Conservation (phyloP, 1,140 invertebrate species). For the Ostrea edulis region DNA sequence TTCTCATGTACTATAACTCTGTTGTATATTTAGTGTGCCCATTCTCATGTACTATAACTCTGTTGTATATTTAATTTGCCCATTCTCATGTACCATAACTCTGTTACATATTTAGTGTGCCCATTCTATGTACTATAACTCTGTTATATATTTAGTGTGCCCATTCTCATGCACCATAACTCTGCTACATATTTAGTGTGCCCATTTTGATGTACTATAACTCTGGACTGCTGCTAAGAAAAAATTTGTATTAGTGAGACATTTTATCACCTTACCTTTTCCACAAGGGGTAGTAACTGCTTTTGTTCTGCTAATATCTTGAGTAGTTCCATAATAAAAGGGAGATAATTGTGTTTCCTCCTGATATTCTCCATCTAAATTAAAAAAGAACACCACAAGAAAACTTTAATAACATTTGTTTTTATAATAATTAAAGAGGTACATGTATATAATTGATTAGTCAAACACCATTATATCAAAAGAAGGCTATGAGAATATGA, state of each 20-base stretch:
- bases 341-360: conserved; percentile 97
- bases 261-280: conserved; percentile 69
- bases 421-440: too few relatives aligned
- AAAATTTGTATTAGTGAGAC: too few relatives aligned
- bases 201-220: background rate
- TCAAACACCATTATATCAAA: too few relatives aligned
- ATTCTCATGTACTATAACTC: too few relatives aligned
- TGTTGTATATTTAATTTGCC: too few relatives aligned
- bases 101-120: background rate
- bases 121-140: background rate
- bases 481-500: too few relatives aligned
- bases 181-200: background rate
- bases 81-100: too few relatives aligned
- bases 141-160: background rate
- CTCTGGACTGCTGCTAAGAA: too few relatives aligned
- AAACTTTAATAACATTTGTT: background rate
- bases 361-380: conserved; percentile 91
- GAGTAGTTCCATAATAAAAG: conserved; percentile 96
- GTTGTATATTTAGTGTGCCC: too few relatives aligned
- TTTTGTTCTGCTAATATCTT: conserved; percentile 96
- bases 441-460: too few relatives aligned
- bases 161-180: background rate
- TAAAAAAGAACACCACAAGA: background rate
- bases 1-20: too few relatives aligned
- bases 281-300: conserved; percentile 85